phyloP scores from a whole-genome alignment of 2,113 vertebrate genomes.

The Pundamilia nyererei region DNA sequence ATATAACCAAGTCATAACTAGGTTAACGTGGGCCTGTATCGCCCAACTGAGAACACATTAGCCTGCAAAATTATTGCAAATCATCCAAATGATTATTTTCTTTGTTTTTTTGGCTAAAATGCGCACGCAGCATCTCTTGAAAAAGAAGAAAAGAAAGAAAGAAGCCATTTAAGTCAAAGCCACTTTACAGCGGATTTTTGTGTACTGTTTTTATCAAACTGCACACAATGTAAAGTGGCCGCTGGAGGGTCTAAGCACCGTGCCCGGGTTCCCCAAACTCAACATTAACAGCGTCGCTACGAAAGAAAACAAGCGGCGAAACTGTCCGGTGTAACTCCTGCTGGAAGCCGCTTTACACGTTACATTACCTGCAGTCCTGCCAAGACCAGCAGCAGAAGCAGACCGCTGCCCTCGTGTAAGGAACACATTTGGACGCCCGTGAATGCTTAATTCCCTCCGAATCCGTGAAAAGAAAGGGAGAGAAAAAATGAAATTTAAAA shows the following conservation, averaged over 20 bases:
- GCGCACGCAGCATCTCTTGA: background rate
- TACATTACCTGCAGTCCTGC: conserved; percentile 70
- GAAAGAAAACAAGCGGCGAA: background rate
- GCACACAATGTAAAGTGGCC: background rate
- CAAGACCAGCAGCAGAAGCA: conserved; percentile 55
- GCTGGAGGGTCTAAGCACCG: background rate
- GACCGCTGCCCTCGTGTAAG: conserved; percentile 56
- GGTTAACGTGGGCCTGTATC: background rate
- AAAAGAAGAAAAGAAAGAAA: background rate
- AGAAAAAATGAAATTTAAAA: background rate
- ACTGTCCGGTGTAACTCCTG: conserved; percentile 47
- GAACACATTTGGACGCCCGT: conserved; percentile 57
- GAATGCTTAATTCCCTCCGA: conserved; percentile 25
- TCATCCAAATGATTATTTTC: background rate
- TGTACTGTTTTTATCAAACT: background rate
- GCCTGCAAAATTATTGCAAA: background rate
- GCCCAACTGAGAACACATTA: background rate
- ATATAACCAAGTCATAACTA: conserved; percentile 10
- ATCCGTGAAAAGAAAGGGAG: conserved; percentile 15
- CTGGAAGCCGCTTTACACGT: background rate
- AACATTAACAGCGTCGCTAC: background rate
- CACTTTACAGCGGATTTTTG: background rate
- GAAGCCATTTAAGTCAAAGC: background rate
- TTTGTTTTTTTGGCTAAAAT: background rate
- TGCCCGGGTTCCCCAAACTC: background rate